Percentiles rank a stretch among this genome's conserved stretches.
These are phyloP conservation scores for Limnephilus auricula DNA, from an alignment of 2,888 invertebrate species.

Conservation along the genomic window DNA sequence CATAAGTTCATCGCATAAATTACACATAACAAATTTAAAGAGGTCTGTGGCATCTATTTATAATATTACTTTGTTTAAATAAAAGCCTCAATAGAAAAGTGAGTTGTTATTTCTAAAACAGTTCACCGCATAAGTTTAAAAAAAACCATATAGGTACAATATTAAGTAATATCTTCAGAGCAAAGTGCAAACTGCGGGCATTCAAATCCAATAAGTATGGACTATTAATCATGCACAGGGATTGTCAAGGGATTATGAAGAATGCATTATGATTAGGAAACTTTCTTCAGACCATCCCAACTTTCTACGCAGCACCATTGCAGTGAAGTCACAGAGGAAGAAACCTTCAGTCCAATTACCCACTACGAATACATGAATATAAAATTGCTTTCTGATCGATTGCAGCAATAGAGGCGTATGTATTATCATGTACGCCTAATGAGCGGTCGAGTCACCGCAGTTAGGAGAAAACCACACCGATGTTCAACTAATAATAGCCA, in stretches of 20 bases:
- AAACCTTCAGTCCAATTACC: conserved; percentile 25
- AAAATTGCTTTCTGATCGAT: conserved; percentile 33
- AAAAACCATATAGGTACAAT: no score
- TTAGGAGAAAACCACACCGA: background rate
- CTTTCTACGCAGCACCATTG: background rate
- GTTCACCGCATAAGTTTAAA: background rate
- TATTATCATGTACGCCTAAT: conserved; percentile 12
- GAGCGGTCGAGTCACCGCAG: background rate
- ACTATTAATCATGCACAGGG: background rate
- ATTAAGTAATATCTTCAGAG: background rate
- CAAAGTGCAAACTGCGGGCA: background rate
- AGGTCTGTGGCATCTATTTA: background rate
- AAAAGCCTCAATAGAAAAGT: background rate
- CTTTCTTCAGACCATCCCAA: background rate
- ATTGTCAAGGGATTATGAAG: background rate
- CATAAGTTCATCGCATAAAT: no score
- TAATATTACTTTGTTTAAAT: background rate
- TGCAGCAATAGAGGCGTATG: conserved; percentile 6
- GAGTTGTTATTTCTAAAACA: background rate
- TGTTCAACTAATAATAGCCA: background rate
- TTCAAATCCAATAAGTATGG: background rate
- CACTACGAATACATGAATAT: conserved; percentile 17
- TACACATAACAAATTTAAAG: no score
- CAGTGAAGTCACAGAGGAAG: background rate
- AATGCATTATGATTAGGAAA: background rate